Conservation (phyloP, 2,888 invertebrate species). For the Leptura quadrifasciata region DNA sequence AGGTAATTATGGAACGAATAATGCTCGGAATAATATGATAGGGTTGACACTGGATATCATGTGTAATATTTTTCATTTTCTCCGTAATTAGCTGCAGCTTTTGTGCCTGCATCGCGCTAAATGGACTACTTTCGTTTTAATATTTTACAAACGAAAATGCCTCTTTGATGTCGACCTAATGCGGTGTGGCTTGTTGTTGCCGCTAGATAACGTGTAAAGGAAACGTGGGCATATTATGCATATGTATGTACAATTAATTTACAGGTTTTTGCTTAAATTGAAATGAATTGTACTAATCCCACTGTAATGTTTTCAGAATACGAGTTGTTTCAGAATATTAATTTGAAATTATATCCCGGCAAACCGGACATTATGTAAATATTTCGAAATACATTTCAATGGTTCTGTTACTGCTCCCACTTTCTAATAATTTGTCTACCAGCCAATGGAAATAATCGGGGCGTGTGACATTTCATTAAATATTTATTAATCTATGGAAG, state of each 20-base stretch:
- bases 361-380: too few relatives aligned
- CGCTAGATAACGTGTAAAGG: background rate
- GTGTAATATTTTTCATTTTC: background rate
- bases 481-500: too few relatives aligned
- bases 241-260: constrained; percentile 14
- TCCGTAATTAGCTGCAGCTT: background rate
- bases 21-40: too few relatives aligned
- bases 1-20: too few relatives aligned
- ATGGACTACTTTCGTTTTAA: constrained; percentile 17
- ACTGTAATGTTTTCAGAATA: too few relatives aligned
- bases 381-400: too few relatives aligned
- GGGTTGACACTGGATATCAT: background rate
- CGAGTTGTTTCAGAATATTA: too few relatives aligned
- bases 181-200: background rate
- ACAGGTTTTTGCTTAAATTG: background rate
- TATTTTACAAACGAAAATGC: constrained; percentile 16
- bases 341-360: too few relatives aligned
- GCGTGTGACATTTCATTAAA: too few relatives aligned
- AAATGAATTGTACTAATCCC: background rate
- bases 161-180: constrained; percentile 19
- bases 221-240: background rate
- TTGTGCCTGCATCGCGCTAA: constrained; percentile 24
- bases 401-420: too few relatives aligned
- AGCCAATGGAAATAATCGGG: too few relatives aligned
- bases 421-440: too few relatives aligned